A percentile compares a stretch with the other conserved stretches of the same genome.
These are phyloP conservation scores for Noctua janthe DNA, from an alignment of 2,888 invertebrate genomes.

Conservation along the genomic window DNA sequence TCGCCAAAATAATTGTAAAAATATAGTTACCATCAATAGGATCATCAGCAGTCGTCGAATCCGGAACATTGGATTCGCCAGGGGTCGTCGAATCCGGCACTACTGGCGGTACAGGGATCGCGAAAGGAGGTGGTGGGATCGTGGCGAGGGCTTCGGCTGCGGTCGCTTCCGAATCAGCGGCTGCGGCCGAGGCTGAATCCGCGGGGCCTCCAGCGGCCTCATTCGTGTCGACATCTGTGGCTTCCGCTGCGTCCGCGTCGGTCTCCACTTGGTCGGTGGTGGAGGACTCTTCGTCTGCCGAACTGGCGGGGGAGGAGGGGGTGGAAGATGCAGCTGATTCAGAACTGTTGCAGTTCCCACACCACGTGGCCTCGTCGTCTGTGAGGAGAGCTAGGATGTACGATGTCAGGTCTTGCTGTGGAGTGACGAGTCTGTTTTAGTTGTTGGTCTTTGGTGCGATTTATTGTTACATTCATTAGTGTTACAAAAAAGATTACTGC, in stretches of 20 bases:
- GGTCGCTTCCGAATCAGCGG: background rate
- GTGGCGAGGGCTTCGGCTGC: background rate
- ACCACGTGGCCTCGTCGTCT: conserved; percentile 83
- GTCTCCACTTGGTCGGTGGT: conserved; percentile 17
- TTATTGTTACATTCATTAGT: background rate
- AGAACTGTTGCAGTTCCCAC: conserved; percentile 74
- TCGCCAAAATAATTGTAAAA: background rate
- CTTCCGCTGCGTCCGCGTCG: conserved; percentile 20
- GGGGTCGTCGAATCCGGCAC: conserved; percentile 48
- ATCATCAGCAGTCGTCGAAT: conserved; percentile 50
- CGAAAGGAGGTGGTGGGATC: conserved; percentile 39
- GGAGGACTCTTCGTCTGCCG: conserved; percentile 42
- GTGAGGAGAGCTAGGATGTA: conserved; percentile 85
- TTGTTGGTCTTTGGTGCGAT: background rate
- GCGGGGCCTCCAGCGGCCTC: conserved; percentile 43
- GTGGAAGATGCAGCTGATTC: conserved; percentile 63
- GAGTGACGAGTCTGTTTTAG: conserved; percentile 20
- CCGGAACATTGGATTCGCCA: conserved; percentile 45
- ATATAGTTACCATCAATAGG: conserved; percentile 29
- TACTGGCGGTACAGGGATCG: conserved; percentile 43
- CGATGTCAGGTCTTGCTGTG: conserved; percentile 84
- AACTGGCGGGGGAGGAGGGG: conserved; percentile 37
- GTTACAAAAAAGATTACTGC: background rate
- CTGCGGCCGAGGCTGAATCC: conserved; percentile 20
- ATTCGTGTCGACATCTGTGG: conserved; percentile 24